Evolutionary conservation across 2,888 invertebrate species (phyloP), one percentile per base, ranked within the genome.

Genomic region (Mythimna pallens): DNA sequence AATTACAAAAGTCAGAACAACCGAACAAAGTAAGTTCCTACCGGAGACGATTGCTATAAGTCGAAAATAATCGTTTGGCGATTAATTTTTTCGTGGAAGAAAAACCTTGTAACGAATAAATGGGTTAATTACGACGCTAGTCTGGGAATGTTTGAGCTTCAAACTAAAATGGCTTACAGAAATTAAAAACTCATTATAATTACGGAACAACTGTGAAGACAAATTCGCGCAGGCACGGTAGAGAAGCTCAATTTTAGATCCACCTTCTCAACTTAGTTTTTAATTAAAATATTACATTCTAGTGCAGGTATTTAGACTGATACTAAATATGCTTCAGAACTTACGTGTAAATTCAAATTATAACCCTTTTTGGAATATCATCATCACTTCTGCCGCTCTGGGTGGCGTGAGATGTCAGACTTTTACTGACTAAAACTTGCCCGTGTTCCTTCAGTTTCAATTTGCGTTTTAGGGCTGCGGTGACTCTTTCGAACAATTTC

Each of bases 171-270:
- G 84, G 87, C 87, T 88, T 87, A 73, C 67, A 47, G 83, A 86
- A 88, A 90, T 91, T 89, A 89, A 90, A 90, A 90, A 87, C 87
- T 89, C 89, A 87, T 90, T 89, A 89, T 84, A 88, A 88, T 89
- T 89, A 87, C 85, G 84, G 66, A 75, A 77, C 81, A 83, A 86
- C 81, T 78, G 85, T 77, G 83, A 82, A 81, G 78, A 78, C 82
- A 86, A 88, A 88, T 87, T 89, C 83, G 65, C 72, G 71, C 72
- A 73, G 65, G 75, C 68, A 68, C 66, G 54, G 61, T 63, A 34
- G 70, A 55, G 72, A 81, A 70, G 76, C 73, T 69, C 78, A 82
- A 87, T 84, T 86, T 83, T 84, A 76, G 85, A 86, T 86, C 83
- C 78, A 86, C 83, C 81, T 84, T 87, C 65, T 34, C 36, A 75